Percentiles rank a stretch among this genome's conserved stretches.
phyloP scores from a whole-genome alignment of 2,113 vertebrate genomes.

The Cyrtonyx montezumae region DNA sequence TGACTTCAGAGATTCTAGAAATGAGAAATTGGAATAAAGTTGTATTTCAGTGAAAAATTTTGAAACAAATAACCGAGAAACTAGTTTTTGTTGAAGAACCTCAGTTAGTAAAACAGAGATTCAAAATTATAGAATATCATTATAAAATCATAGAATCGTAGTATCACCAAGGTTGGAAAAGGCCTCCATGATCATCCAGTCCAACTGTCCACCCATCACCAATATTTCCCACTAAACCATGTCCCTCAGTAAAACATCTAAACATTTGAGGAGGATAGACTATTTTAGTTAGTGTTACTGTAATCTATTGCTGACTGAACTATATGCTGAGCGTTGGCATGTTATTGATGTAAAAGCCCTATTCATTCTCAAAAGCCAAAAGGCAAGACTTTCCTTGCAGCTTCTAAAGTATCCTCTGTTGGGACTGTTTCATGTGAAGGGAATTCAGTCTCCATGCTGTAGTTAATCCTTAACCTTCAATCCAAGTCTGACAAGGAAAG shows the following conservation, averaged over 20 bases:
- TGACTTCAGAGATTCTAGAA: neutral
- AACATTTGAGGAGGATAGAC: neutral
- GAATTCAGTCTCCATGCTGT: neutral
- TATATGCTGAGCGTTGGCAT: neutral
- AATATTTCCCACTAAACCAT: too few relatives aligned
- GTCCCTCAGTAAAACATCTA: too few relatives aligned
- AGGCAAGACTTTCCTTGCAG: neutral
- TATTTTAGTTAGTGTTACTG: neutral
- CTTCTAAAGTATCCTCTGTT: neutral
- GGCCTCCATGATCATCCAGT: too few relatives aligned
- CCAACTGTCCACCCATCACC: too few relatives aligned
- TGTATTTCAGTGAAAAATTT: neutral
- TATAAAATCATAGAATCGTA: too few relatives aligned
- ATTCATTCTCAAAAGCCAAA: neutral
- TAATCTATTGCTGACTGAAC: neutral
- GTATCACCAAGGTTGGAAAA: too few relatives aligned
- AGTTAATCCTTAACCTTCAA: slow-evolving; percentile 61
- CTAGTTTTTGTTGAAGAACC: fast-evolving
- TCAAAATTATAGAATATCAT: neutral
- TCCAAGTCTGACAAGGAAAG: neutral
- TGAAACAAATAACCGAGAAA: neutral
- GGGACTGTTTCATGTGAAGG: neutral
- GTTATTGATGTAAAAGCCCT: neutral
- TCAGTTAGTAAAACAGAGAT: neutral
- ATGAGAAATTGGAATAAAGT: neutral